These are phyloP conservation scores for Pygathrix nemaeus DNA, from an alignment of 2,113 vertebrate species.

Conservation along the genomic window DNA sequence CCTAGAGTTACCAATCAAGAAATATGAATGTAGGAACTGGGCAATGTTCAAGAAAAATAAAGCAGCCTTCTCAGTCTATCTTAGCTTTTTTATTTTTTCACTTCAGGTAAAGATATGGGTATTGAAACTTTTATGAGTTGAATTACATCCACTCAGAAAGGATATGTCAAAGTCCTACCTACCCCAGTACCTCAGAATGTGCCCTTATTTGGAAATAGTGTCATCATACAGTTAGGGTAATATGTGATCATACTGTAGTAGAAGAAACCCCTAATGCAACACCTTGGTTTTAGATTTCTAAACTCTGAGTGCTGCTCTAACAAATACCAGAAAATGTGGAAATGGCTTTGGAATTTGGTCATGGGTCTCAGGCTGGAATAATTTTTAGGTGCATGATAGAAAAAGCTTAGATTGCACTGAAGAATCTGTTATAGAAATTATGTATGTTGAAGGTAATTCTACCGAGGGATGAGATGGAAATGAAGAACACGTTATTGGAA, in stretches of 20 bases:
- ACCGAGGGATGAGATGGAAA: neutral
- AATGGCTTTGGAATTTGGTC: neutral
- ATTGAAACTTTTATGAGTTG: neutral
- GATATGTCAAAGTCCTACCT: neutral
- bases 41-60: neutral
- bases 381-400: neutral
- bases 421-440: neutral
- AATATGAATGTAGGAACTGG: neutral
- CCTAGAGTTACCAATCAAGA: neutral
- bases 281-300: neutral
- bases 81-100: neutral
- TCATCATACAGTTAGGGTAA: neutral
- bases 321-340: neutral
- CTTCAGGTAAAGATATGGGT: neutral
- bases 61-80: neutral
- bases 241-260: neutral
- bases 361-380: neutral
- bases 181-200: neutral
- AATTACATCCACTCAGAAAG: neutral
- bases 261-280: neutral
- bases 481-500: neutral
- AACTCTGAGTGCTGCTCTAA: neutral
- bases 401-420: neutral
- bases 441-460: neutral
- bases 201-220: neutral